Base-by-base conservation (phyloP, 2,888 invertebrate species). In the Sycophila texana region DNA sequence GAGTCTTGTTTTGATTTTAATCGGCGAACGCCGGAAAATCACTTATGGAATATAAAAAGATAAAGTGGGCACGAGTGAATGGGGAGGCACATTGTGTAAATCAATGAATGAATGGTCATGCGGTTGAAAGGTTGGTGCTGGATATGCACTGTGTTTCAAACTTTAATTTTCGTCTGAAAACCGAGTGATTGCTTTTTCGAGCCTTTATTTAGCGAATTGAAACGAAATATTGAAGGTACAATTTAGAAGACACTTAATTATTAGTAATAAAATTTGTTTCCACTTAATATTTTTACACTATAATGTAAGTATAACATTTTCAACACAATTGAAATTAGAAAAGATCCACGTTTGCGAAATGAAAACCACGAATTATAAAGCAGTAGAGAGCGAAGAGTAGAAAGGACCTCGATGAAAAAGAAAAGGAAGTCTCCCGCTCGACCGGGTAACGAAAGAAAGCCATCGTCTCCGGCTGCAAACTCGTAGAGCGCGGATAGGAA, bases 401-500 rank as follows among this genome's bases (percentile, higher is more conserved):
- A 60, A 51, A 67, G 60, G 57, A 60, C 30, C 4, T 18, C 66
- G 22, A 22, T 66, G 47, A 58, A 49, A 22, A 7, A 30, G 18
- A 22, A 49, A 26, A 26, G 26, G 18, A 26, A 51, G 47, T 4
- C 39, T 16, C 53, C 39, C 73, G 53, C 26, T 66, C 39, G 16
- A n/a, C 51, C 26, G 18, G 14, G 63, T 68, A 73, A 72, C 47
- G 58, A 73, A 79, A 80, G 68, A 68, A 76, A 75, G 57, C 71
- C 22, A 30, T 51, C 55, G 53, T 53, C 75, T 65, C 47, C 51
- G 58, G 7, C 26, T 30, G 72, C 57, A 70, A 70, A 79, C 79
- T 71, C 71, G 63, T 49, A 53, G 26, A 68, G 55, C 26, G 20
- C 77, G 66, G 84, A 79, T 82, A 89, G 87, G 90, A 90, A 89